phyloP scores from a whole-genome alignment of 92 coral and sea anemone genomes.

The Chrysogorgia sp. region DNA sequence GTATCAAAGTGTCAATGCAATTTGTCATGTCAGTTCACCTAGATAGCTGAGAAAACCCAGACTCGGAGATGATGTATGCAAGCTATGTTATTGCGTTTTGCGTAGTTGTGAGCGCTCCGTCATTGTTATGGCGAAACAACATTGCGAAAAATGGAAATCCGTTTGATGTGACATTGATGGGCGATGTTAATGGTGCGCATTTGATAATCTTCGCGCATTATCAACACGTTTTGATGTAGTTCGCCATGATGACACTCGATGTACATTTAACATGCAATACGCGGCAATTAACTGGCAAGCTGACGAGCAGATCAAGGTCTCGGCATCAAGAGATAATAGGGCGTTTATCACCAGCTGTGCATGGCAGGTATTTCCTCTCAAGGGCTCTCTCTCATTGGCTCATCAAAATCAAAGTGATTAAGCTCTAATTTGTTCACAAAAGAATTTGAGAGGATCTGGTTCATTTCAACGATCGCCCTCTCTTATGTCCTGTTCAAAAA shows the following conservation, averaged over 20 bases:
- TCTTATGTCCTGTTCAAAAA: slow-evolving; percentile 38
- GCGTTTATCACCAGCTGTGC: slow-evolving; percentile 47
- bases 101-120: neutral
- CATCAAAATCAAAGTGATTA: slow-evolving; percentile 31
- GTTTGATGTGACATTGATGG: slow-evolving; percentile 10
- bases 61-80: neutral
- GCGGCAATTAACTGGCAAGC: slow-evolving; percentile 46
- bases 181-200: neutral
- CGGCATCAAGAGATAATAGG: slow-evolving; percentile 36
- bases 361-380: slow-evolving; percentile 44
- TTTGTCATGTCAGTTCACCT: slow-evolving; percentile 32
- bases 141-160: neutral
- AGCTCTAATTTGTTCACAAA: slow-evolving; percentile 28
- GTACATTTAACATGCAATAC: slow-evolving; percentile 52
- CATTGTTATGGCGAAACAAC: neutral
- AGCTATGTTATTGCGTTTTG: neutral
- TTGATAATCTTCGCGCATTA: slow-evolving; percentile 36
- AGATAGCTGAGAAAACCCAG: slow-evolving; percentile 33
- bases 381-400: slow-evolving; percentile 37
- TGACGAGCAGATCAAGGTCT: slow-evolving; percentile 26
- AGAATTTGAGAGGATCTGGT: slow-evolving; percentile 43
- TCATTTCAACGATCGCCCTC: slow-evolving; percentile 35
- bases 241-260: slow-evolving; percentile 30
- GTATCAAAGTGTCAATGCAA: slow-evolving; percentile 20
- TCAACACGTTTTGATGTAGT: slow-evolving; percentile 44